phyloP scores from a whole-genome alignment of 2,888 invertebrate genomes.

The Agrotis puta region DNA sequence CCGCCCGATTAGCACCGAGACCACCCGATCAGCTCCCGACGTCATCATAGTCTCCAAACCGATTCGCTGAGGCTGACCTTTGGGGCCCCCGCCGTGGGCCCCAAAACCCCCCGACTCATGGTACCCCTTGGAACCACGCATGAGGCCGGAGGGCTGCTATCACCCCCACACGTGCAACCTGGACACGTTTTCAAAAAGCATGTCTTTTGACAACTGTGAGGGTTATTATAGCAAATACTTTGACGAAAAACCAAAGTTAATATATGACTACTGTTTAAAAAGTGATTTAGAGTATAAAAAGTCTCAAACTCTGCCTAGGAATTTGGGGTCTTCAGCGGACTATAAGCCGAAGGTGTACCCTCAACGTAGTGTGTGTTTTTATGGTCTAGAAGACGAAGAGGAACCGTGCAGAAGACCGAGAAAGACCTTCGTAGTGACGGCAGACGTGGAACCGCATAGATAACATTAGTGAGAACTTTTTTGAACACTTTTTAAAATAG shows the following conservation, averaged over 20 bases:
- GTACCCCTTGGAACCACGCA: slow-evolving; percentile 77
- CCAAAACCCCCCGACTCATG: slow-evolving; percentile 83
- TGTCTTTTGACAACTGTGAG: slow-evolving; percentile 80
- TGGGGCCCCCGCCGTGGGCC: slow-evolving; percentile 89
- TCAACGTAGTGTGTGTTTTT: slow-evolving; percentile 83
- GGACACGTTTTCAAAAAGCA: slow-evolving; percentile 79
- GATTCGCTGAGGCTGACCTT: slow-evolving; percentile 89
- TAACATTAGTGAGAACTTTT: slow-evolving; percentile 77
- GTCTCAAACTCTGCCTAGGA: slow-evolving; percentile 84
- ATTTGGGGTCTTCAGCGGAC: slow-evolving; percentile 81
- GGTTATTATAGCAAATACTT: slow-evolving; percentile 86
- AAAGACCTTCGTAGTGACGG: slow-evolving; percentile 80
- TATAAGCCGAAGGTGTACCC: slow-evolving; percentile 77
- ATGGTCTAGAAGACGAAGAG: slow-evolving; percentile 77
- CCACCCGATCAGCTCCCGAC: slow-evolving; percentile 97
- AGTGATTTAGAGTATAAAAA: slow-evolving; percentile 81
- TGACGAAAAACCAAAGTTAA: slow-evolving; percentile 81
- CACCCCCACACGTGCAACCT: slow-evolving; percentile 72
- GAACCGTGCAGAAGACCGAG: slow-evolving; percentile 50
- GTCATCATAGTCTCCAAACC: slow-evolving; percentile 94
- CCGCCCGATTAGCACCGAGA: slow-evolving; percentile 95
- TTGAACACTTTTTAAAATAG: slow-evolving; percentile 58
- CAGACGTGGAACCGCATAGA: slow-evolving; percentile 85
- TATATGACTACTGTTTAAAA: slow-evolving; percentile 86
- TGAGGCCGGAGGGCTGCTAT: slow-evolving; percentile 82